Base-by-base conservation (phyloP, 2,888 invertebrate species). In the Thalpophila matura region DNA sequence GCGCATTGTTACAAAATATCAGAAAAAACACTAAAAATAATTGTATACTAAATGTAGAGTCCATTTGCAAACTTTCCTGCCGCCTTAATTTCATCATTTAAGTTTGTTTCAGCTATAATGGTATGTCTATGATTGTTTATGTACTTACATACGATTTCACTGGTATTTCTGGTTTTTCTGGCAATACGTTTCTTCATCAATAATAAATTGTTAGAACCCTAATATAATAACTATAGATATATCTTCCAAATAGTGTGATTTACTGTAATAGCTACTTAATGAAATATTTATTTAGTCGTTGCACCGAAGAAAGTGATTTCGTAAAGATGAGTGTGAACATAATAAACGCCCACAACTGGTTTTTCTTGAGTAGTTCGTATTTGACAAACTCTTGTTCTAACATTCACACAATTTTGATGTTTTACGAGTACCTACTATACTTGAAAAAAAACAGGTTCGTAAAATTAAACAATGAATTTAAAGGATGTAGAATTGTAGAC, bases 271-370 rank as follows among this genome's bases (percentile, higher is more conserved):
- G 43, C 42, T 56, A 37, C 43, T 43, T 54, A 47, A 27, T 45
- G n/a, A 40, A 53, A 59, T 59, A 69, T 70, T 64, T 59, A 33
- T 64, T 59, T 33, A 38, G 49, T 54, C 45, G 38, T 53, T 35
- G 43, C 20, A 33, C 12, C 27, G 37, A 70, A 20, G 70, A 75
- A 72, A 71, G 66, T 76, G 66, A 70, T 65, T 58, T 65, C 35
- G 50, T 58, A 38, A 60, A 35, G 24, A 43, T 40, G n/a, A 31
- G 26, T 50, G 20, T 42, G 35, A 60, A 42, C 40, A 16, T 37
- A 43, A 12, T 40, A 14, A 37, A 37, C 10, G 1, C 20, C 27
- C 47, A 29, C 16, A 45, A 40, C 49, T 35, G 46, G 51, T 51
- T 58, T 12, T 18, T 26, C 6, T 33, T 26, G n/a, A 7, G 27